phyloP scores from a whole-genome alignment of 2,113 vertebrate species.

The Melanerpes aurifrons region DNA sequence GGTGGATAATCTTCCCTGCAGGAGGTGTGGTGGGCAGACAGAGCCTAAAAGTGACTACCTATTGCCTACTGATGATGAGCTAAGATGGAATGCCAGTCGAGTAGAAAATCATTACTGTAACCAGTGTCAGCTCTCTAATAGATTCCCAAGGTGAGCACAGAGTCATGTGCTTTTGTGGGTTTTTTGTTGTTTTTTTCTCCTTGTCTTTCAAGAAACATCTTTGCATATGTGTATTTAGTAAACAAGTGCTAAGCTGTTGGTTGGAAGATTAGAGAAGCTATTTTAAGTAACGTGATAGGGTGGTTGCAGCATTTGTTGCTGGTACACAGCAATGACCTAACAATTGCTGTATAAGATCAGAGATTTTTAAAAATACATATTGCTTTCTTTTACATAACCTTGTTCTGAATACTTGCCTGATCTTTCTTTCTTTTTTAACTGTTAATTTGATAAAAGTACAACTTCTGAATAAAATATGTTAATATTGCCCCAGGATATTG shows the following conservation, averaged over 20 bases:
- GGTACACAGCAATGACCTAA: neutral
- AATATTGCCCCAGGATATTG: neutral
- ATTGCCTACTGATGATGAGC: constrained; percentile 83
- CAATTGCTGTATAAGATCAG: neutral
- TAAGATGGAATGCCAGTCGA: constrained; percentile 84
- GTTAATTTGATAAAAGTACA: neutral
- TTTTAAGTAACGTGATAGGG: neutral
- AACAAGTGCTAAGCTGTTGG: neutral
- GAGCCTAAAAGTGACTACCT: constrained; percentile 70
- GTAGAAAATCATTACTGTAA: constrained; percentile 94
- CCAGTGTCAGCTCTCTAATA: constrained; percentile 82
- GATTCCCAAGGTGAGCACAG: constrained; percentile 89
- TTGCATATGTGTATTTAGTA: neutral
- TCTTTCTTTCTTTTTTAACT: neutral
- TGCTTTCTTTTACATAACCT: neutral
- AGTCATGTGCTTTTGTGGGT: neutral
- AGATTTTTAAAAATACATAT: neutral
- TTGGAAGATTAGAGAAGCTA: neutral
- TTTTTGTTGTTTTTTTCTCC: neutral
- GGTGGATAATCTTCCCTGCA: constrained; percentile 89
- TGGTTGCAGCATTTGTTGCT: neutral
- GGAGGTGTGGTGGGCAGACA: constrained; percentile 85
- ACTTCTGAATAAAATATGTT: neutral
- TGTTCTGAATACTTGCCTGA: neutral
- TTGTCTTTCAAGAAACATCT: neutral